Base-by-base conservation (phyloP, 2,888 invertebrate genomes). In the Cataglyphis livida region DNA sequence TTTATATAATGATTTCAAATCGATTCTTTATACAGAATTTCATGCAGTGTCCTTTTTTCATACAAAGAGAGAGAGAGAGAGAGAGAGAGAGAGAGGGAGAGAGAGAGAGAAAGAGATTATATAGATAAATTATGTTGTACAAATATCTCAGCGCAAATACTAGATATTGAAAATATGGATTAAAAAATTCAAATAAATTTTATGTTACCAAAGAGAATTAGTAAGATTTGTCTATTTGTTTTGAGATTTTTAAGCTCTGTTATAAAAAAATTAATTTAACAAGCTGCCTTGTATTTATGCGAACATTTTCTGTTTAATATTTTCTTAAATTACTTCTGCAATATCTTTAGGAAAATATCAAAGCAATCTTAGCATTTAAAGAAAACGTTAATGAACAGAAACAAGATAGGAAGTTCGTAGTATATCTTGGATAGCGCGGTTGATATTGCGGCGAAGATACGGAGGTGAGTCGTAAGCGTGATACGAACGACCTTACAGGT, bases 381-480 rank as follows among this genome's bases (percentile, higher is more conserved):
- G 32, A 18, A 68, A n/a, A 41, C 32, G 62, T 21, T 21, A 62
- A 48, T 44, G 44, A 62, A 44, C 61, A 32, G 32, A 44, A 78
- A 59, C 32, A 7, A 70, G 35, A 71, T 71, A 59, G 59, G 44
- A 32, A 12, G 4, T 32, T n/a, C 12, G 32, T 44, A 25, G 9
- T 70, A 51, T 51, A 70, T 78, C 78, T 78, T 59, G 44, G 41
- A 25, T 38, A 57, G 18, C 21, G 25, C 44, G 71, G 32, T 57
- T 70, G 78, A 78, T 78, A 70, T 2, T 25, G 12, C 59, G 59
- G 28, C 28, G 57, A 54, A 54, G 25, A 44, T 57, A 66, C 38
- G 25, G 70, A 59, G 65, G 38, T 81, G 51, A 86, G 61, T 86
- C 76, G 57, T 44, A 76, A 66, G 82, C 88, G 64, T 57, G 88